phyloP scores from a whole-genome alignment of 1,140 invertebrate species.

The Cotesia vestalis region DNA sequence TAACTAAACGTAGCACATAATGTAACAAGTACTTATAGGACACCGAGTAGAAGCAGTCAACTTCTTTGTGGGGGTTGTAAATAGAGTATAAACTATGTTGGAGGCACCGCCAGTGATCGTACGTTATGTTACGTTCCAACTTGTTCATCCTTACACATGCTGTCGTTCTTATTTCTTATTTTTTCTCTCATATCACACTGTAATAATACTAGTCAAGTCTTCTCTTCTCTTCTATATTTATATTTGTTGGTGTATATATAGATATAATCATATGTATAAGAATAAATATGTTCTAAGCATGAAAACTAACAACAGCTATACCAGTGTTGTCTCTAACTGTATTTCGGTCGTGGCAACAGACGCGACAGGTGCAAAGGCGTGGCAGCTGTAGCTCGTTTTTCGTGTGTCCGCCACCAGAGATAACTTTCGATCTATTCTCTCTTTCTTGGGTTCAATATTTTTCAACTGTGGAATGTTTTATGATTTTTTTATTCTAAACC shows the following conservation, averaged over 20 bases:
- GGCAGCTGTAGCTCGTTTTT: constrained; percentile 49
- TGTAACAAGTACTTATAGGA: too few relatives aligned
- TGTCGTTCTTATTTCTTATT: too few relatives aligned
- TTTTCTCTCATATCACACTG: too few relatives aligned
- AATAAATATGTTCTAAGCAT: background rate
- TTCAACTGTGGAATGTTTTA: too few relatives aligned
- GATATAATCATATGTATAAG: background rate
- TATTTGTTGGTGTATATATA: background rate
- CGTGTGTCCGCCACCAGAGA: constrained; percentile 51
- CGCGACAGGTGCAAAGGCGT: constrained; percentile 53
- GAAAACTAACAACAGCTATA: background rate
- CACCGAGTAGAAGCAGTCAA: background rate
- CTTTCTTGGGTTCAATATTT: background rate
- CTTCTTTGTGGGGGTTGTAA: constrained; percentile 10
- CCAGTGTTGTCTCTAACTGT: constrained; percentile 46
- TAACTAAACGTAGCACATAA: too few relatives aligned
- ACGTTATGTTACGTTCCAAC: background rate
- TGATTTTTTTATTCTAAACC: too few relatives aligned
- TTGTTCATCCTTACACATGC: background rate
- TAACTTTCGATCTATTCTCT: constrained; percentile 25
- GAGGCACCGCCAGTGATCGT: background rate
- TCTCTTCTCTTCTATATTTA: too few relatives aligned
- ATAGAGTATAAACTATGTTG: constrained; percentile 1
- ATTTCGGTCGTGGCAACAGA: constrained; percentile 57
- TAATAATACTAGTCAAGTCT: too few relatives aligned